Evolutionary conservation across 2,888 invertebrate species (phyloP).

Genomic region (Pseudococcus viburni): DNA sequence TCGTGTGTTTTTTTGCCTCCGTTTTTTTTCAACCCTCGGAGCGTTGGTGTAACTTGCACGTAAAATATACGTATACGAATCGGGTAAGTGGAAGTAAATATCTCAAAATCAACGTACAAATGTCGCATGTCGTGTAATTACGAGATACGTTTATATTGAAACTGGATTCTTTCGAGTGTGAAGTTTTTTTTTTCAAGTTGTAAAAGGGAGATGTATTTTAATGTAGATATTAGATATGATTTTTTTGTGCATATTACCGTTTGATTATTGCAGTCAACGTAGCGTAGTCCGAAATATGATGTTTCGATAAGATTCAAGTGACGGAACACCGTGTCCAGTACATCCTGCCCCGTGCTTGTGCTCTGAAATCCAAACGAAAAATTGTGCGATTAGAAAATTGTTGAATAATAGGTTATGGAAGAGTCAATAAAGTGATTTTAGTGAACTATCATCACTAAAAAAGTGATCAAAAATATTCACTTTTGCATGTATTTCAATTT

Average conservation of each 20-base stretch:
- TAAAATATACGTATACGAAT: neutral
- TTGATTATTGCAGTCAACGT: conserved; percentile 92
- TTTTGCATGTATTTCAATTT: no score
- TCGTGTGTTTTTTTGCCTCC: neutral
- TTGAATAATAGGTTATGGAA: neutral
- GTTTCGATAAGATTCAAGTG: conserved; percentile 95
- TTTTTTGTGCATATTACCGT: conserved; percentile 76
- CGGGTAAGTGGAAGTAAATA: neutral
- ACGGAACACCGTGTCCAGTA: conserved; percentile 92
- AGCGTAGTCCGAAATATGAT: conserved; percentile 95
- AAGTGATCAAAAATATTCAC: no score
- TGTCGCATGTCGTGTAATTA: conserved; percentile 11
- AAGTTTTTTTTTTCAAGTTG: neutral
- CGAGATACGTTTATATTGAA: neutral
- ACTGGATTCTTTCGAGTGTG: neutral
- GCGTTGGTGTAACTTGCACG: neutral
- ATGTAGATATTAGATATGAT: neutral
- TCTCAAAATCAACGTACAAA: conserved; percentile 11
- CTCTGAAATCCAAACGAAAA: conserved; percentile 78
- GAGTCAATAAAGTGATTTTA: no score
- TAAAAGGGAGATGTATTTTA: neutral
- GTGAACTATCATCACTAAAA: no score
- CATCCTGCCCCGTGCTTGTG: conserved; percentile 88
- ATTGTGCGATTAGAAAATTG: neutral
- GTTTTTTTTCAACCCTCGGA: conserved; percentile 4